A percentile compares a stretch with the other conserved stretches of the same genome.
These are phyloP conservation scores for Lordiphosa clarofinis DNA, from an alignment of 1,140 invertebrate genomes.

Conservation along the genomic window DNA sequence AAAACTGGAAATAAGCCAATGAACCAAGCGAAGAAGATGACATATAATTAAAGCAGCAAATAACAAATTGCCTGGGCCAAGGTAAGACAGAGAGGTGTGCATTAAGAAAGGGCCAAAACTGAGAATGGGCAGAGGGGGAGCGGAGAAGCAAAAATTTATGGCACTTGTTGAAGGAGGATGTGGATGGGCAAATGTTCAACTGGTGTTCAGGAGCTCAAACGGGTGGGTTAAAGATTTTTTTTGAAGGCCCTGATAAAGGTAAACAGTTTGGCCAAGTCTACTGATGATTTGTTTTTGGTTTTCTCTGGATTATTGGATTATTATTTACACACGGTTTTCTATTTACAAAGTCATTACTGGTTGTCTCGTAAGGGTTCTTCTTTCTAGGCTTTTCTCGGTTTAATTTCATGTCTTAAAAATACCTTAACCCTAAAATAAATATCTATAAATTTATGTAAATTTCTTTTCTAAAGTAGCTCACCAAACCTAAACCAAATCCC, in stretches of 20 bases:
- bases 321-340: no score
- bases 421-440: no score
- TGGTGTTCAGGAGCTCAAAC: not conserved
- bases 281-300: no score
- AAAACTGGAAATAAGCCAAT: conserved; percentile 69
- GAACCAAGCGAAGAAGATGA: conserved; percentile 25
- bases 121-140: not conserved
- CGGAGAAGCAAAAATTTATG: conserved; percentile 20
- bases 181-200: not conserved
- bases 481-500: not conserved
- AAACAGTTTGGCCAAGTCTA: no score
- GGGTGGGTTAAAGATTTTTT: conserved; percentile 3
- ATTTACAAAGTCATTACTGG: no score
- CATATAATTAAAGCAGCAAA: conserved; percentile 65
- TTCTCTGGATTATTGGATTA: no score
- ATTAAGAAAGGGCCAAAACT: conserved; percentile 50
- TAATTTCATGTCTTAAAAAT: no score
- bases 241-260: not conserved
- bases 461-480: no score
- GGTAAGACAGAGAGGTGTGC: conserved; percentile 42
- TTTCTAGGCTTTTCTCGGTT: no score
- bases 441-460: no score
- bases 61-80: conserved; percentile 61
- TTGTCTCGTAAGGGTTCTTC: no score
- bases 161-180: conserved; percentile 48